Conservation (phyloP, 2,113 vertebrate species). For the Scomber japonicus region DNA sequence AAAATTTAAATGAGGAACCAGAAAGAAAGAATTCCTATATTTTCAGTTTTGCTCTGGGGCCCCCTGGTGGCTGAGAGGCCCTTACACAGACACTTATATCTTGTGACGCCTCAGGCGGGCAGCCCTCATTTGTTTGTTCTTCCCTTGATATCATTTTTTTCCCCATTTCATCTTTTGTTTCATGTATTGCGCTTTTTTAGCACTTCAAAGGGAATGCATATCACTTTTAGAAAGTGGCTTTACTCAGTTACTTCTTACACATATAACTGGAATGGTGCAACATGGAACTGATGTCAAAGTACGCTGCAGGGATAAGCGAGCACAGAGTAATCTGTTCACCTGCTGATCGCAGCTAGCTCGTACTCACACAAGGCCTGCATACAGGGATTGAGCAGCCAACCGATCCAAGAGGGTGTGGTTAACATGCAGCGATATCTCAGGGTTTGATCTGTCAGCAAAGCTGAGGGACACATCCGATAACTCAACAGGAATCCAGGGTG, state of each 20-base stretch:
- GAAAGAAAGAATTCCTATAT: slow-evolving; percentile 10
- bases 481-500: slow-evolving; percentile 45
- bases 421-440: background rate
- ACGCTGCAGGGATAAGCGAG: slow-evolving; percentile 21
- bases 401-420: slow-evolving; percentile 64
- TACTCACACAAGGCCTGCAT: slow-evolving; percentile 62
- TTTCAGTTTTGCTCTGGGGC: slow-evolving; percentile 10
- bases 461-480: slow-evolving; percentile 63
- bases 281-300: slow-evolving; percentile 7
- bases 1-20: slow-evolving; percentile 12
- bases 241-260: slow-evolving; percentile 23
- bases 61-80: slow-evolving; percentile 42
- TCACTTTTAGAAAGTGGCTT: slow-evolving; percentile 21
- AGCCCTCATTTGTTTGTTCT: slow-evolving; percentile 51
- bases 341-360: background rate
- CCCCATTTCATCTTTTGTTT: slow-evolving; percentile 57
- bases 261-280: slow-evolving; percentile 9
- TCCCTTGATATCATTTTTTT: slow-evolving; percentile 32
- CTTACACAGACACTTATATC: slow-evolving; percentile 17
- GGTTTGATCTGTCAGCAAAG: slow-evolving; percentile 22
- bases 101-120: slow-evolving; percentile 2
- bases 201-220: slow-evolving; percentile 54
- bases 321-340: slow-evolving; percentile 12
- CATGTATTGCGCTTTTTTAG: slow-evolving; percentile 43
- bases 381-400: slow-evolving; percentile 40